Conservation (phyloP, 2,113 vertebrate genomes). For the Cheirogaleus medius region DNA sequence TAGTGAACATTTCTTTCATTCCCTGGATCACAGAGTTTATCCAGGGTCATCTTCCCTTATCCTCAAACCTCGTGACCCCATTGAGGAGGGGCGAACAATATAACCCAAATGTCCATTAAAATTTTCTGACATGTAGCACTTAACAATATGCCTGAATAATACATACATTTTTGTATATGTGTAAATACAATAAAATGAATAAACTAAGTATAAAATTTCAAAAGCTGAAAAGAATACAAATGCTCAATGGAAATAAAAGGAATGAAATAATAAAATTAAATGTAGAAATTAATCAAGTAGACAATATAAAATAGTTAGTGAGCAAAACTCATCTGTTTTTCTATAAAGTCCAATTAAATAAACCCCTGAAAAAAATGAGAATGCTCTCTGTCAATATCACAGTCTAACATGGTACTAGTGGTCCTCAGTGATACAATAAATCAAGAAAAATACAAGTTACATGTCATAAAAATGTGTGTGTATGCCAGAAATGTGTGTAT, state of each 20-base stretch:
- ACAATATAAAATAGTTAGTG: not conserved
- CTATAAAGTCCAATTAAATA: not conserved
- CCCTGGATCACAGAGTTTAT: not conserved
- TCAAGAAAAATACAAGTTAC: not conserved
- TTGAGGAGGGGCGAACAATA: not conserved
- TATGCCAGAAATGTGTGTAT: not conserved
- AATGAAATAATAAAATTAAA: not conserved
- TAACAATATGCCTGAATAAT: not conserved
- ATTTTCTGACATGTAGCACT: not conserved
- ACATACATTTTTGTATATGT: not conserved
- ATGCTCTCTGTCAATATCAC: not conserved
- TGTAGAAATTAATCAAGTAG: not conserved
- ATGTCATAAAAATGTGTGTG: not conserved
- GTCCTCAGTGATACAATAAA: not conserved
- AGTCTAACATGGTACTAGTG: not conserved
- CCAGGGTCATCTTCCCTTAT: not conserved
- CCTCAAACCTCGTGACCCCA: not conserved
- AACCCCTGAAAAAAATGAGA: not conserved
- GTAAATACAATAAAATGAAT: not conserved
- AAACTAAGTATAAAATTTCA: not conserved
- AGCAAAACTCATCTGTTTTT: not conserved
- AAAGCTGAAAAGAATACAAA: constrained; percentile 4
- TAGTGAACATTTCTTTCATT: not conserved
- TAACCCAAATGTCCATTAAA: not conserved
- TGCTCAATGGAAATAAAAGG: not conserved